Base-by-base conservation (phyloP, 2,888 invertebrate species). In the Xiphydria camelus region DNA sequence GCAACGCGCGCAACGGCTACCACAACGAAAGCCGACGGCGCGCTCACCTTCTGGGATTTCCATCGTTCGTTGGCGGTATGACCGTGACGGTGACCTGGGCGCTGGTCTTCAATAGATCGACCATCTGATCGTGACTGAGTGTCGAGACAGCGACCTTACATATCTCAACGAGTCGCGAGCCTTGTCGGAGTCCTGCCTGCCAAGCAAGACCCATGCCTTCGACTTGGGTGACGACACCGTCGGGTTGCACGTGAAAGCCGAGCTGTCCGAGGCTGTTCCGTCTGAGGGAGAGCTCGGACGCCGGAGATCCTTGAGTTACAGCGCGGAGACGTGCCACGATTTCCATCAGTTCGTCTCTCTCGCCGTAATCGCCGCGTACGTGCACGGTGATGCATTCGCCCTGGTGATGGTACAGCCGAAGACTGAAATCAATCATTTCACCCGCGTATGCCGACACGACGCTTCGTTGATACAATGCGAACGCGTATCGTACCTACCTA, bases 221-320 rank as follows among this genome's bases (percentile, higher is more conserved):
- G n/a, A 95, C 94, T 64, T 94, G 89, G 2, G 94, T 94, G 20
- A 96, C 93, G 17, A 96, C 85, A 2, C 96, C 96, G 75, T 94
- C 94, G 10, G 91, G 90, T 67, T 94, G 93, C 23, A 94, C 92
- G 76, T 91, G 90, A 76, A 91, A 91, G 9, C 93, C 94, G 35
- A 95, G 82, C 70, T 94, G 94, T 9, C 91, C 88, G 60, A 89
- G 82, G 38, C 84, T 83, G 68, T 92, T 94, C 14, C 94, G 81
- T 63, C 87, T 85, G 48, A 94, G 80, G 41, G 87, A 86, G 60
- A 92, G 78, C 75, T 95, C 94, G 57, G 88, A 84, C 6, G 89
- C 86, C 59, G 86, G 82, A 49, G 87, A 85, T 45, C 87, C 89
- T 57, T 84, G 80, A 15, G 94, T 92, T 1, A 94, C 92, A 37